Evolutionary conservation across 1,140 invertebrate species (phyloP).

Genomic region (Colletes latitarsis): DNA sequence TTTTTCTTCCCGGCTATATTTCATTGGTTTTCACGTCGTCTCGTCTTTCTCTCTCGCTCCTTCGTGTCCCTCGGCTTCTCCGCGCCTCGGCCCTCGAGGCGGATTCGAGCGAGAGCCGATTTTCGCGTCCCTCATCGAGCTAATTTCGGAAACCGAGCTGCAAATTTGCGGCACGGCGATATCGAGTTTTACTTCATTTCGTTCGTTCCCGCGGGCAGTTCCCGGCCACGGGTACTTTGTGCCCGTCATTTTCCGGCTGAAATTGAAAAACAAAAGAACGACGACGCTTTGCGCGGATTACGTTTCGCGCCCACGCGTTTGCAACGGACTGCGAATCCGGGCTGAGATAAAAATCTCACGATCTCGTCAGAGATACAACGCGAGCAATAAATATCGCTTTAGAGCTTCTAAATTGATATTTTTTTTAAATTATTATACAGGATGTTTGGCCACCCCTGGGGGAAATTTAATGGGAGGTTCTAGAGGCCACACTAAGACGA

Average conservation of each 20-base stretch:
- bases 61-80: neutral
- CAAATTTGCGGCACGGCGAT: constrained; percentile 64
- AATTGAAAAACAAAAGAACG: constrained; percentile 2
- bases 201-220: constrained; percentile 47
- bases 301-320: neutral
- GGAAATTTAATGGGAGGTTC: no score
- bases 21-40: no score
- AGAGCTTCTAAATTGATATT: no score
- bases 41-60: no score
- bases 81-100: constrained; percentile 54
- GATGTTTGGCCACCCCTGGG: no score
- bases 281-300: neutral
- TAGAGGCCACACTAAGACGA: no score
- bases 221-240: constrained; percentile 9
- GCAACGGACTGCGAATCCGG: no score
- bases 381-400: no score
- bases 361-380: no score
- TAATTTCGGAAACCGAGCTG: constrained; percentile 66
- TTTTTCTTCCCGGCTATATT: no score
- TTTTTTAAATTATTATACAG: no score
- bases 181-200: constrained; percentile 64
- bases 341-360: no score
- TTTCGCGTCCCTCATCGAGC: constrained; percentile 58
- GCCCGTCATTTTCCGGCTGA: constrained; percentile 22
- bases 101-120: constrained; percentile 50